These are phyloP conservation scores for Tinea semifulvella DNA, from an alignment of 2,888 invertebrate species.

Conservation along the genomic window DNA sequence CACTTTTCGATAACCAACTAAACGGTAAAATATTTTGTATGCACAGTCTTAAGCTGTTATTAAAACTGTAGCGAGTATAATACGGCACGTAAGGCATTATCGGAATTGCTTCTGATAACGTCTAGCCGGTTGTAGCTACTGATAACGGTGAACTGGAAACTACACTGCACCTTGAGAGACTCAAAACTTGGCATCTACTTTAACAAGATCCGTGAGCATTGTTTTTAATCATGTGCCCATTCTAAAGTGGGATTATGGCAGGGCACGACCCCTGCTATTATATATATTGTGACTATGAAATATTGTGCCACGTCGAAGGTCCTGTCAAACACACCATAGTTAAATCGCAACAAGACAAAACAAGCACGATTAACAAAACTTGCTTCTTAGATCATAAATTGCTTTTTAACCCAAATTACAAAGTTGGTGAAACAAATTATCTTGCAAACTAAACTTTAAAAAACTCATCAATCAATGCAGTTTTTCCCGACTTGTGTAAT, in stretches of 20 bases:
- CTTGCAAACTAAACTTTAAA: slow-evolving; percentile 3
- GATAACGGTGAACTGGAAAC: slow-evolving; percentile 17
- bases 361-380: too few species aligned
- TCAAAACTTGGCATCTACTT: background rate
- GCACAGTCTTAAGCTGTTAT: slow-evolving; percentile 12
- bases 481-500: slow-evolving; percentile 12
- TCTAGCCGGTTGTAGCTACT: slow-evolving; percentile 16
- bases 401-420: background rate
- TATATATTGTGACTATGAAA: background rate
- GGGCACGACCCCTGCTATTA: background rate
- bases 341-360: too few species aligned
- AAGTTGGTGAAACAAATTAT: background rate
- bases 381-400: too few species aligned
- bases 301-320: slow-evolving; percentile 6
- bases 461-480: background rate
- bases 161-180: background rate
- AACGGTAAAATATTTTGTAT: background rate
- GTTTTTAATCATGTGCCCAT: background rate
- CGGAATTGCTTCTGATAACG: slow-evolving; percentile 27
- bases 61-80: slow-evolving; percentile 20
- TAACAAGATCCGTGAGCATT: slow-evolving; percentile 10
- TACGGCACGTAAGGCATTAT: slow-evolving; percentile 19
- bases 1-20: slow-evolving; percentile 1
- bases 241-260: background rate
- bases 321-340: too few species aligned